Conservation (phyloP, 2,888 invertebrate species). For the Scaptomyza cyrtandrae region DNA sequence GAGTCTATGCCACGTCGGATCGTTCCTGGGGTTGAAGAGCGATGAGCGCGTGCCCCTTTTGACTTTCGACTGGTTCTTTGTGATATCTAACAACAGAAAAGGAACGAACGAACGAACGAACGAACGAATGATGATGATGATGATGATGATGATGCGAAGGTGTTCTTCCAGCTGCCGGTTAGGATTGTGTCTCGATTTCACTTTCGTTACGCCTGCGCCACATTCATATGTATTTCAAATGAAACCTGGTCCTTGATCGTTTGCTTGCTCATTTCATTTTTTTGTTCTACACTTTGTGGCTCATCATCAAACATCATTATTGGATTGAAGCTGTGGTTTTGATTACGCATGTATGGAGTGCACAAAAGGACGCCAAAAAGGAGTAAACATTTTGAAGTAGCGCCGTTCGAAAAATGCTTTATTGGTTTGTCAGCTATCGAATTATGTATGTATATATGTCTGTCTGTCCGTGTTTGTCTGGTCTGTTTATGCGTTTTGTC, state of each 20-base stretch:
- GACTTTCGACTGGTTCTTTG: conserved; percentile 72
- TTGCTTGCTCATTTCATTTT: conserved; percentile 21
- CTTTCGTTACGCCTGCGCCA: conserved; percentile 77
- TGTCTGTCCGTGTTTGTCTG: not conserved
- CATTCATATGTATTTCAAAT: conserved; percentile 56
- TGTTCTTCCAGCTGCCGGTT: conserved; percentile 78
- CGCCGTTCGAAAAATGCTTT: conserved; percentile 73
- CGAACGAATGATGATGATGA: conserved; percentile 24
- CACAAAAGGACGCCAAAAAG: conserved; percentile 63
- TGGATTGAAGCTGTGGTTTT: conserved; percentile 61
- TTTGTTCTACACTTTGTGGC: conserved; percentile 38
- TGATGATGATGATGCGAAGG: conserved; percentile 55
- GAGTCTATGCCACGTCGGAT: conserved; percentile 21
- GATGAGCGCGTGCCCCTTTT: conserved; percentile 77
- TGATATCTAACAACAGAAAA: conserved; percentile 65
- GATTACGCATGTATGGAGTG: conserved; percentile 72
- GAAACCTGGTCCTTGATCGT: conserved; percentile 58
- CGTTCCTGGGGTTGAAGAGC: conserved; percentile 40
- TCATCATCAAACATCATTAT: conserved; percentile 24
- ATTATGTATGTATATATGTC: conserved; percentile 20
- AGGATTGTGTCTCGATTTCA: conserved; percentile 74
- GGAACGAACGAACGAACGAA: not conserved
- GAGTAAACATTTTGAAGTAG: conserved; percentile 80
- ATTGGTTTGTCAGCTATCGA: conserved; percentile 74
- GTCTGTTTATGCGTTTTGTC: conserved; percentile 67